These are phyloP conservation scores for Poeciliopsis presidionis DNA, from an alignment of 2,797 vertebrate genomes.

Conservation along the genomic window DNA sequence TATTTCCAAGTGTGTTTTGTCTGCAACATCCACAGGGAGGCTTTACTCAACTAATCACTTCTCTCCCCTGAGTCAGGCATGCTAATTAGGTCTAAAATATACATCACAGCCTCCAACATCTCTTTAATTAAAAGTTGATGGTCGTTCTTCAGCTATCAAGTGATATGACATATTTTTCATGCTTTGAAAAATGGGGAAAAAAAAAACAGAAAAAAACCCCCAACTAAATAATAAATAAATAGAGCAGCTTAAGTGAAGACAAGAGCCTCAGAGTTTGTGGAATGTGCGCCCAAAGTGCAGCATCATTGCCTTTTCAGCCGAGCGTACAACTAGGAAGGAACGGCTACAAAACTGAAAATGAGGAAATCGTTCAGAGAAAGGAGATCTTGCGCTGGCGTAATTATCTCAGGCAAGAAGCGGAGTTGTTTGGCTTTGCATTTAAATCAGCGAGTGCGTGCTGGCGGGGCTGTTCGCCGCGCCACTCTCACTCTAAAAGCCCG, in stretches of 20 bases:
- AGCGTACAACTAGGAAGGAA: slow-evolving; percentile 32
- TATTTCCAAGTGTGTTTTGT: slow-evolving; percentile 25
- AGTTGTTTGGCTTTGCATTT: slow-evolving; percentile 42
- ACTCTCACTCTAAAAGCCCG: slow-evolving; percentile 32
- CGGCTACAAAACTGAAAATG: slow-evolving; percentile 31
- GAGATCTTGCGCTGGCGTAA: slow-evolving; percentile 44
- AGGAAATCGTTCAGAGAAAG: slow-evolving; percentile 45
- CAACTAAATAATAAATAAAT: neutral
- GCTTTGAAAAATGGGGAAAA: slow-evolving; percentile 33
- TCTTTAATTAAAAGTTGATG: slow-evolving; percentile 76
- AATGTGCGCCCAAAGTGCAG: slow-evolving; percentile 21
- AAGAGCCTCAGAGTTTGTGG: slow-evolving; percentile 19
- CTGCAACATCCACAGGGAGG: slow-evolving; percentile 59
- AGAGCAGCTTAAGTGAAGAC: slow-evolving; percentile 23
- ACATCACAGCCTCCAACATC: slow-evolving; percentile 66
- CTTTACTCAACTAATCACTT: slow-evolving; percentile 74
- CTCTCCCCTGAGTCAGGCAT: slow-evolving; percentile 54
- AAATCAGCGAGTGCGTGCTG: slow-evolving; percentile 22
- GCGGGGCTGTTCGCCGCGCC: slow-evolving; percentile 19
- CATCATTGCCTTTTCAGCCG: slow-evolving; percentile 43
- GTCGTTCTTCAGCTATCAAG: slow-evolving; percentile 53
- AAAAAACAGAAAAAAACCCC: slow-evolving; percentile 18
- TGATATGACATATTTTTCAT: slow-evolving; percentile 34
- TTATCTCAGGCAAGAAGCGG: slow-evolving; percentile 43
- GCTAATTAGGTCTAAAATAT: slow-evolving; percentile 76